Evolutionary conservation across 1,140 invertebrate species (phyloP), one percentile per base, ranked within the genome.

Genomic region (Dinothrombium tinctorium): DNA sequence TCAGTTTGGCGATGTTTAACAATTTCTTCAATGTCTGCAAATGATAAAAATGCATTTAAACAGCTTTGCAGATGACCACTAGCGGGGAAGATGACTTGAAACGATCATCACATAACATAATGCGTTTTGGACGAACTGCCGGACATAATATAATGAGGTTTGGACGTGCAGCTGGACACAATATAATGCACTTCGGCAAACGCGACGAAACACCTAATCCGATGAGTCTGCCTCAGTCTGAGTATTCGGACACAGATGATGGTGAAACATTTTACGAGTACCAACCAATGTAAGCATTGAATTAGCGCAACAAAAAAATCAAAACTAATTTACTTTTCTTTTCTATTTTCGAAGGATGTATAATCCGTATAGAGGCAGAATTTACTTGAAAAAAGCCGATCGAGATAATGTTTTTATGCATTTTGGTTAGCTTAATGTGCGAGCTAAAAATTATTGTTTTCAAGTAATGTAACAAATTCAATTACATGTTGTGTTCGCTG

Each of bases 91-190:
- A 36, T 7, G 23, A 9, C 33, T 19, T 22, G 9, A 36, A 36
- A 21, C 12, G 33, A 17, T n/a, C 33, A 22, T 9, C 19, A 22
- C 33, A 36, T n/a, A 36, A 36, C 23, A 36, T 36, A 5, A 36
- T 36, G 33, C 12, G 33, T 23, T 38, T 38, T 15, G 39, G 39
- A 31, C 26, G 28, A 4, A 17, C 31, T 32, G 39, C 39, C 8
- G 17, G 39, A 21, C 39, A 40, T 33, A 40, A 31, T 12, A 31
- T 40, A n/a, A 17, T 40, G 11, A 12, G 39, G 3, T 40, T 73
- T 26, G 19, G 28, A 20, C 36, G 35, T 19, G 49, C 32, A 40
- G 42, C 14, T 37, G 45, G n/a, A 11, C 37, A 35, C 33, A 48
- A 28, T 32, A 43, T 43, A 41, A 51, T 36, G 47, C 45, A 25